Base-by-base conservation (phyloP, 2,113 vertebrate species). In the Pipa parva region DNA sequence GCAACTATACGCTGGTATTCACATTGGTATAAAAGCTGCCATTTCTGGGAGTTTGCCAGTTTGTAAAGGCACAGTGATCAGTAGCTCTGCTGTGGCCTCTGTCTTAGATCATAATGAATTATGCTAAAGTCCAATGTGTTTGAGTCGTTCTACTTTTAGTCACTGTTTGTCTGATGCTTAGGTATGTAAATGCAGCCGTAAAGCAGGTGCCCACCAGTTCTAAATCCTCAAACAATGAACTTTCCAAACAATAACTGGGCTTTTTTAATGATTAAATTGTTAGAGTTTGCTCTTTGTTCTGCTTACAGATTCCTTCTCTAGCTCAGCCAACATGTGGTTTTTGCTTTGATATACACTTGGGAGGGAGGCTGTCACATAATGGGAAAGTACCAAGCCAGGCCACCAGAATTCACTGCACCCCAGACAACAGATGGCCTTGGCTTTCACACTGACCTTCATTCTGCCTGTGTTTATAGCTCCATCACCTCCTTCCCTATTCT, bases 361-460 rank as follows among this genome's bases (percentile, higher is more conserved):
- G 57, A 60, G 21, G 31, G 31, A 52, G n/a, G 42, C 56, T 61
- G 66, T 70, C 66, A 61, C 66, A 54, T 48, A 54, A 22, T 70
- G 66, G 66, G 66, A 70, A 54, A 59, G 21, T 18, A 46, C 33
- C 37, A 24, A 42, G 66, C 66, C 58, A 61, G 66, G 58, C 57
- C 66, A 70, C 66, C 58, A 70, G 66, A 70, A 78, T 78, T 78
- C 72, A 79, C 80, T 72, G 72, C 48, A 67, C 61, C 37, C 21
- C 75, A 74, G 36, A 59, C 61, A 66, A 76, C 46, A 75, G 71
- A 77, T 72, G 42, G 31, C 65, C 49, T 74, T 65, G 71, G 66
- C 66, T 61, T 61, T 71, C 57, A 68, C 33, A 71, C 49, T 63
- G 57, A 68, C 79, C 79, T 37, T 78, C 78, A 73, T 79, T 79